Conservation (phyloP, 2,797 vertebrate species). For the Malacoctenus gilli region DNA sequence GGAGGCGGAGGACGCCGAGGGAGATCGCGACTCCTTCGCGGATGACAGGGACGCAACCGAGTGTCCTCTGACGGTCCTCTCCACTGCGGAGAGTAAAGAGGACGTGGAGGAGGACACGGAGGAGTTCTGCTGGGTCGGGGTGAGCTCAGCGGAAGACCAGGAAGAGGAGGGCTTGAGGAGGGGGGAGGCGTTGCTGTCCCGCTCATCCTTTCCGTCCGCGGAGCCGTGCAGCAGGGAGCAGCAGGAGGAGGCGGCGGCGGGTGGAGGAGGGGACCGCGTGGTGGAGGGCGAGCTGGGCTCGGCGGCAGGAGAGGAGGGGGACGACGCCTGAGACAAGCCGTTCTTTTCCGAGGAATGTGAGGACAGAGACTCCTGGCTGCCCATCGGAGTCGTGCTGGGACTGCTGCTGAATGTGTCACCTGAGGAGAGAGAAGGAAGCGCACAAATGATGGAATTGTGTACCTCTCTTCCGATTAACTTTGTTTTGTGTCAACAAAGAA, state of each 20-base stretch:
- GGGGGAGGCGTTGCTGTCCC: conserved; percentile 23
- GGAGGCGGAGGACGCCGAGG: conserved; percentile 44
- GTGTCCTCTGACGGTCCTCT: conserved; percentile 54
- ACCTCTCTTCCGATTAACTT: too few species aligned
- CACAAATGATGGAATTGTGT: too few species aligned
- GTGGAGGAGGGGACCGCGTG: conserved; percentile 80
- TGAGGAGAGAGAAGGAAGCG: conserved; percentile 62
- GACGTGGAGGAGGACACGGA: conserved; percentile 65
- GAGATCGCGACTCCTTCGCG: conserved; percentile 53
- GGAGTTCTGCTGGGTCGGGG: conserved; percentile 44
- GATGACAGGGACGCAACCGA: conserved; percentile 57
- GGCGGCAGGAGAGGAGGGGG: conserved; percentile 81
- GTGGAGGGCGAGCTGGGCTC: conserved; percentile 79
- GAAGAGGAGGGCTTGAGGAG: conserved; percentile 39
- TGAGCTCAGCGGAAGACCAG: conserved; percentile 47
- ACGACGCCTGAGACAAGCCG: conserved; percentile 80
- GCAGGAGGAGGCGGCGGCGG: conserved; percentile 83
- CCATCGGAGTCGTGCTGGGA: conserved; percentile 94
- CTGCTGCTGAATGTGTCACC: conserved; percentile 98
- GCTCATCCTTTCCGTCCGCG: conserved; percentile 65
- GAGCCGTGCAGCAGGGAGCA: conserved; percentile 75
- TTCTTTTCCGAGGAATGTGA: conserved; percentile 98
- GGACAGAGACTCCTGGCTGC: conserved; percentile 95
- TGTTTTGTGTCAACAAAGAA: too few species aligned
- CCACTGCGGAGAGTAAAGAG: conserved; percentile 66